phyloP scores from a whole-genome alignment of 2,888 invertebrate species.

The Euclidia mi region DNA sequence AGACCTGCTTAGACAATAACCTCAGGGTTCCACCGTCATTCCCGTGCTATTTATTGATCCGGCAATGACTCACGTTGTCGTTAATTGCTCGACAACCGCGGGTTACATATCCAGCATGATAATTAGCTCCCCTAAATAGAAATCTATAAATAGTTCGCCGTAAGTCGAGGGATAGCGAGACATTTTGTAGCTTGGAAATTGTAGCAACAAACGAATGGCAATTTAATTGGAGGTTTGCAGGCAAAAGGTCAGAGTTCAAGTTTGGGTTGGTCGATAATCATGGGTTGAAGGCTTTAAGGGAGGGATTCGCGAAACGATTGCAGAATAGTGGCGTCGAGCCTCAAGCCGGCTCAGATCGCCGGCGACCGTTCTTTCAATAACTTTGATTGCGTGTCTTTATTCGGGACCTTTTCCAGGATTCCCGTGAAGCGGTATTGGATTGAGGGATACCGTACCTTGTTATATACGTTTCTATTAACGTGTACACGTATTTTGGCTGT shows the following conservation, averaged over 20 bases:
- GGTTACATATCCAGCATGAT: slow-evolving; percentile 31
- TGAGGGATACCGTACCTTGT: slow-evolving; percentile 42
- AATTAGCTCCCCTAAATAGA: slow-evolving; percentile 34
- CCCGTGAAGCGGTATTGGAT: slow-evolving; percentile 60
- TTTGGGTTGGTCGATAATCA: slow-evolving; percentile 74
- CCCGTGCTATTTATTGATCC: slow-evolving; percentile 23
- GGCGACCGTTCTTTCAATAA: slow-evolving; percentile 56
- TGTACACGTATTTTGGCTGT: neutral
- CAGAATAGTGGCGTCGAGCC: slow-evolving; percentile 56
- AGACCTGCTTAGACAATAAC: slow-evolving; percentile 13
- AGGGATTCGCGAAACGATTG: slow-evolving; percentile 57
- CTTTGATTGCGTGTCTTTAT: slow-evolving; percentile 69
- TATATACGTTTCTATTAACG: slow-evolving; percentile 12
- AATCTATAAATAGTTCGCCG: slow-evolving; percentile 44
- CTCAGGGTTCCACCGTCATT: slow-evolving; percentile 1
- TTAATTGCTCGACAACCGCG: slow-evolving; percentile 21
- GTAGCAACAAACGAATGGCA: slow-evolving; percentile 53
- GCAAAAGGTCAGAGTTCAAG: slow-evolving; percentile 82
- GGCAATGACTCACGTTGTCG: slow-evolving; percentile 28
- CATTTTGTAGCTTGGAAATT: slow-evolving; percentile 33
- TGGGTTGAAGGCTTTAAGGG: slow-evolving; percentile 61
- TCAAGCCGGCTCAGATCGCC: slow-evolving; percentile 32
- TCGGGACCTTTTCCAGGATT: slow-evolving; percentile 57
- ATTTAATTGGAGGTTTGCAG: slow-evolving; percentile 62
- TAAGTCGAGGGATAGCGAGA: slow-evolving; percentile 19